Base-by-base conservation (phyloP, 2,113 vertebrate species). In the Poecile atricapillus region DNA sequence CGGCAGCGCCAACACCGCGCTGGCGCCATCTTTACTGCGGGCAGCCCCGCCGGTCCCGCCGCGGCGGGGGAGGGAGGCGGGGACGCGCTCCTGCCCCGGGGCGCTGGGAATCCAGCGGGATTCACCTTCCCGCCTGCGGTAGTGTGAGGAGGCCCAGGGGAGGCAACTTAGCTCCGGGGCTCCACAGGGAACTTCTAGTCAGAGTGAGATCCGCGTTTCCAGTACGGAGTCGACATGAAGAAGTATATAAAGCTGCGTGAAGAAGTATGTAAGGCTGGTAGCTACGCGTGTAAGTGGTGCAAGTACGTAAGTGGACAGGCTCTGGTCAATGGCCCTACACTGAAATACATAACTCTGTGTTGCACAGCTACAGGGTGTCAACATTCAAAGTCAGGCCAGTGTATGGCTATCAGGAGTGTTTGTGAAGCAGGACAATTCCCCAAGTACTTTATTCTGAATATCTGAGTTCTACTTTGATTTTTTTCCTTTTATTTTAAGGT, bases 121-220 rank as follows among this genome's bases (percentile, higher is more conserved):
- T 17, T 31, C 30, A 0, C 11, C 4, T n/a, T 24, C 20, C 41
- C 44, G 46, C 35, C 39, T 4, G 46, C 33, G 0, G 3, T 2
- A 2, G 8, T 0, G 47, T 5, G 31, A 41, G 79, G 31, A 11
- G 24, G 5, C 5, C 20, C 3, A 0, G 0, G 69, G n/a, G 21
- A 13, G 8, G 16, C n/a, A 28, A 24, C 0, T 7, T 11, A 18
- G 44, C 49, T 11, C 35, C 3, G 33, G 1, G 30, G 37, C 35
- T 21, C 63, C 14, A 0, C 46, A 13, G 78, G 47, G 20, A 19
- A 6, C 25, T 24, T 58, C 6, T 4, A 1, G 60, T 8, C 60
- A 11, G 37, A 11, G 30, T 0, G 0, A 0, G 15, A 21, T 1
- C 43, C 28, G 3, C 7, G 67, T 27, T 14, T 20, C 20, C 30